phyloP scores from a whole-genome alignment of 2,888 invertebrate genomes.

The Tillus elongatus region DNA sequence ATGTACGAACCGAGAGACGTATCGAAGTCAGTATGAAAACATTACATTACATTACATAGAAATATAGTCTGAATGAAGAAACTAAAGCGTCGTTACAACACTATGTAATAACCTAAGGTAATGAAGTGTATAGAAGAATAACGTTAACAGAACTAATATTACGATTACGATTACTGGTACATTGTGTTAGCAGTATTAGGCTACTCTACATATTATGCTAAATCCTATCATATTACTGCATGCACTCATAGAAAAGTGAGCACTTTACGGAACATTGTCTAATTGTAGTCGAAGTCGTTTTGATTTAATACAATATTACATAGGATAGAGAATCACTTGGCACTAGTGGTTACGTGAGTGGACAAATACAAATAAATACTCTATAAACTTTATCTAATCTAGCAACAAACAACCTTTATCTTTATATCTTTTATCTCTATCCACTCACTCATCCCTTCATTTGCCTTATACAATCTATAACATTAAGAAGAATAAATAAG shows the following conservation, averaged over 20 bases:
- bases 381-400: conserved; percentile 14
- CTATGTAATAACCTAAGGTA: too few species aligned
- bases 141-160: too few species aligned
- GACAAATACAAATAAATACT: conserved; percentile 11
- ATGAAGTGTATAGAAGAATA: too few species aligned
- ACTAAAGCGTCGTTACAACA: too few species aligned
- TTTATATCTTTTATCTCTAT: neutral
- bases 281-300: conserved; percentile 26
- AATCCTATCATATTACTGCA: conserved; percentile 34
- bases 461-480: conserved; percentile 34
- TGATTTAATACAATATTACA: conserved; percentile 36
- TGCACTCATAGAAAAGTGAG: conserved; percentile 39
- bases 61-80: too few species aligned
- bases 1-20: too few species aligned
- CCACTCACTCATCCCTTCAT: conserved; percentile 12
- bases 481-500: conserved; percentile 42
- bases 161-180: too few species aligned
- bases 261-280: conserved; percentile 30
- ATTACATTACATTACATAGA: too few species aligned
- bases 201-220: conserved; percentile 29
- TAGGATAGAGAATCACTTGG: conserved; percentile 31
- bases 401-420: conserved; percentile 14
- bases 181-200: too few species aligned
- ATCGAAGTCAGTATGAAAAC: too few species aligned
- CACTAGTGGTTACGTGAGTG: conserved; percentile 13